These are phyloP conservation scores for Drosophila anomalata DNA, from an alignment of 2,888 invertebrate genomes.

Conservation along the genomic window DNA sequence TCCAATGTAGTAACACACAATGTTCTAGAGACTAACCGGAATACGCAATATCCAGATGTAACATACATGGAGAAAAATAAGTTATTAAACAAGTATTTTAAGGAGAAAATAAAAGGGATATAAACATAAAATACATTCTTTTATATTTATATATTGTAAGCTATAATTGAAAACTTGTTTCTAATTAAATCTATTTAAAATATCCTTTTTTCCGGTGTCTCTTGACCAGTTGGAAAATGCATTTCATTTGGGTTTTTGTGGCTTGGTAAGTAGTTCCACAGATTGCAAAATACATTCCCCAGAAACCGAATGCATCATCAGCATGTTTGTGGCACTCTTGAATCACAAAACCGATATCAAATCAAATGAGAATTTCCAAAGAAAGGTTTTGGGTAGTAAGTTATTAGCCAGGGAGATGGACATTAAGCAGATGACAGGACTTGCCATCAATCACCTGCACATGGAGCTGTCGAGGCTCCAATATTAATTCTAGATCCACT, in stretches of 20 bases:
- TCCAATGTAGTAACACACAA: neutral
- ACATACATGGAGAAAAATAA: neutral
- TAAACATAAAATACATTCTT: no score
- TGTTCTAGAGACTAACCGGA: neutral
- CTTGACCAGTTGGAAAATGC: constrained; percentile 1
- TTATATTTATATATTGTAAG: no score
- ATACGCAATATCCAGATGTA: neutral
- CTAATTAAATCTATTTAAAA: neutral
- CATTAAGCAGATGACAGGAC: constrained; percentile 14
- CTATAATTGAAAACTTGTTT: neutral
- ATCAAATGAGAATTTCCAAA: neutral
- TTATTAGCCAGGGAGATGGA: constrained; percentile 12
- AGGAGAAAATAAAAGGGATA: neutral
- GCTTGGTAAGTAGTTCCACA: constrained; percentile 8
- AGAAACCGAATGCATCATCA: constrained; percentile 35
- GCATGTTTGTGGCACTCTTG: constrained; percentile 23
- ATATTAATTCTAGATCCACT: constrained; percentile 15
- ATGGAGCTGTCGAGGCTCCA: constrained; percentile 16
- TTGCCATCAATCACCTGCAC: constrained; percentile 27
- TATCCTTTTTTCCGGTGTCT: neutral
- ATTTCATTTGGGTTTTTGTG: constrained; percentile 26
- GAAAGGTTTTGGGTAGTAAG: constrained; percentile 2
- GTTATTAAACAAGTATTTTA: neutral
- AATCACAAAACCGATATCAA: constrained; percentile 4
- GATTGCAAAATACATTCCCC: constrained; percentile 22